Evolutionary conservation across 2,888 invertebrate species (phyloP).

Genomic region (Epistrophe grossulariae): DNA sequence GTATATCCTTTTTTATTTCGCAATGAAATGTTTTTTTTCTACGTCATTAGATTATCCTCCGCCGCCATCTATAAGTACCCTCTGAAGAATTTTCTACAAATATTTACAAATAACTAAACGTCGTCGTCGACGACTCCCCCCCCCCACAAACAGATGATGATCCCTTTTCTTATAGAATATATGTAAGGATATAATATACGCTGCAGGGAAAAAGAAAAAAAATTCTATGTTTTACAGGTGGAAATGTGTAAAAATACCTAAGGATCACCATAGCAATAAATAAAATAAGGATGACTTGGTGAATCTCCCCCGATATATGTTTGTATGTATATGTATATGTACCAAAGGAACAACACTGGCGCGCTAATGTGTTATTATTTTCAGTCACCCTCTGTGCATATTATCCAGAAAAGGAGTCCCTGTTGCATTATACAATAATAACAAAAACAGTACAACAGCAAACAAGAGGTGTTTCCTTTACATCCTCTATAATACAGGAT

Average conservation of each 20-base stretch:
- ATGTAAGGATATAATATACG: not conserved
- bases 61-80: slow-evolving; percentile 30
- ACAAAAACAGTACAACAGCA: slow-evolving; percentile 2
- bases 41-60: slow-evolving; percentile 58
- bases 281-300: slow-evolving; percentile 58
- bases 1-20: slow-evolving; percentile 18
- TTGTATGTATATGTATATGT: too few relatives aligned
- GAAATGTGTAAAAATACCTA: slow-evolving; percentile 63
- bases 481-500: not conserved
- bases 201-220: slow-evolving; percentile 8
- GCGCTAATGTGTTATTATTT: slow-evolving; percentile 70
- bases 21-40: slow-evolving; percentile 70
- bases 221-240: slow-evolving; percentile 63
- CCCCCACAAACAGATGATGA: slow-evolving; percentile 11
- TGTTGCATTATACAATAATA: slow-evolving; percentile 54
- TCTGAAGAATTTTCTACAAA: slow-evolving; percentile 48
- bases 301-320: slow-evolving; percentile 8
- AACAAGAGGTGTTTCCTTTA: slow-evolving; percentile 22
- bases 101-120: slow-evolving; percentile 66
- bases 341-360: slow-evolving; percentile 21
- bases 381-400: slow-evolving; percentile 25
- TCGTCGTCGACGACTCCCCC: not conserved
- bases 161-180: slow-evolving; percentile 1
- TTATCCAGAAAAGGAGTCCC: slow-evolving; percentile 25
- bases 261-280: slow-evolving; percentile 70